These are phyloP conservation scores for Meloidogyne exigua DNA, from an alignment of 1,140 invertebrate species.

Conservation along the genomic window DNA sequence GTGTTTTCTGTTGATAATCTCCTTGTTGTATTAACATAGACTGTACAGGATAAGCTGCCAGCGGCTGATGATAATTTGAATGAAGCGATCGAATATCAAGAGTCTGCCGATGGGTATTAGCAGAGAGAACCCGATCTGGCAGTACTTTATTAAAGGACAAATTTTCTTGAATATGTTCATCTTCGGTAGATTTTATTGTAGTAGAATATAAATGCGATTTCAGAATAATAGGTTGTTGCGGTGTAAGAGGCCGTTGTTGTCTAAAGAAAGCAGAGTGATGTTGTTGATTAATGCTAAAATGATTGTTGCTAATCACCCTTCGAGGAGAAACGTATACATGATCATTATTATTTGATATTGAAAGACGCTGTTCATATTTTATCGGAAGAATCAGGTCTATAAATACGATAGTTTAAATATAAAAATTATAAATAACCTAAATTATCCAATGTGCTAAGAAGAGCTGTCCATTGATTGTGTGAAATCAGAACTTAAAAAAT, in stretches of 20 bases:
- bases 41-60: not conserved
- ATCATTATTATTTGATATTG: not conserved
- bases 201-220: not conserved
- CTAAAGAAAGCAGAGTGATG: not conserved
- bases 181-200: not conserved
- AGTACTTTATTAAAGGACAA: not conserved
- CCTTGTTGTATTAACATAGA: not conserved
- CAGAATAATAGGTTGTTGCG: not conserved
- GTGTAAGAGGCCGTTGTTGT: not conserved
- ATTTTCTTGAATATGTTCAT: not conserved
- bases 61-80: not conserved
- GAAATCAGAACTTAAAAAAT: constrained; percentile 22
- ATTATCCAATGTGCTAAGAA: constrained; percentile 18
- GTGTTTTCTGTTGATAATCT: not conserved
- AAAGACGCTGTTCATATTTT: not conserved
- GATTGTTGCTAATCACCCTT: not conserved
- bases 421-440: not conserved
- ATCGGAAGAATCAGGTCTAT: not conserved
- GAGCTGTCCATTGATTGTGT: constrained; percentile 24
- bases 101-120: not conserved
- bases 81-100: not conserved
- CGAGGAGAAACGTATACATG: not conserved
- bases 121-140: not conserved
- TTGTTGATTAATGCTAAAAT: not conserved
- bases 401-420: not conserved